A percentile compares a stretch with the other conserved stretches of the same genome.
These are phyloP conservation scores for Synchiropus splendidus DNA, from an alignment of 2,113 vertebrate genomes.

Conservation along the genomic window DNA sequence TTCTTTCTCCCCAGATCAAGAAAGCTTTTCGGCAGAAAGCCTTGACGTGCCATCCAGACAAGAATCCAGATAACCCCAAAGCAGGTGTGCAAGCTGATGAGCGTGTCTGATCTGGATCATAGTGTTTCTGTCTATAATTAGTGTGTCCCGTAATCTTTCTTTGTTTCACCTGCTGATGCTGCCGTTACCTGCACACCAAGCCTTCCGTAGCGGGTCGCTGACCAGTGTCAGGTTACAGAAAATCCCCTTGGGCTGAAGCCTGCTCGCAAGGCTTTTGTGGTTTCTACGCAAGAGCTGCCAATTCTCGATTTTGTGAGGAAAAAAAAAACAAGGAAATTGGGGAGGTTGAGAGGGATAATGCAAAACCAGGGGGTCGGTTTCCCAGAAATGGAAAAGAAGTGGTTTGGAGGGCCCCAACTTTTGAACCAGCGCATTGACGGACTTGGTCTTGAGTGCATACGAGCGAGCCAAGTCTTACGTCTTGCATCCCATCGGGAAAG, in stretches of 20 bases:
- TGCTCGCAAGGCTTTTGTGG: conserved; percentile 54
- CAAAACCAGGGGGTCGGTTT: conserved; percentile 61
- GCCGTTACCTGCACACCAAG: too few species aligned
- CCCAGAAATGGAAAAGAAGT: conserved; percentile 65
- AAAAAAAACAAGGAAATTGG: conserved; percentile 48
- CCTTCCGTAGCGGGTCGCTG: too few species aligned
- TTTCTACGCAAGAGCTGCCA: conserved; percentile 54
- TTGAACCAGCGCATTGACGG: conserved; percentile 43
- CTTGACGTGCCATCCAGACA: conserved; percentile 90
- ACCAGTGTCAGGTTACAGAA: background rate
- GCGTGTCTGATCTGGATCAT: background rate
- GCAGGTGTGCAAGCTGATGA: conserved; percentile 68
- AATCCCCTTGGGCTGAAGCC: conserved; percentile 51
- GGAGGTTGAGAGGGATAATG: conserved; percentile 49
- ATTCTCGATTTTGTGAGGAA: conserved; percentile 57
- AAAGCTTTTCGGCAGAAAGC: conserved; percentile 91
- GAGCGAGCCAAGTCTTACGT: conserved; percentile 27
- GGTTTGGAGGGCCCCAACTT: conserved; percentile 53
- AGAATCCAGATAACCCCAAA: conserved; percentile 90
- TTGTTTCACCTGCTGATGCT: too few species aligned
- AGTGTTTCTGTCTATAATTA: too few species aligned
- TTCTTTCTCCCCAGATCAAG: conserved; percentile 76
- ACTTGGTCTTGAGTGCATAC: conserved; percentile 40
- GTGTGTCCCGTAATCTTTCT: too few species aligned
- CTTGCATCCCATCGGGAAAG: conserved; percentile 17